phyloP scores from a whole-genome alignment of 1,140 invertebrate species.

The Atta cephalotes region DNA sequence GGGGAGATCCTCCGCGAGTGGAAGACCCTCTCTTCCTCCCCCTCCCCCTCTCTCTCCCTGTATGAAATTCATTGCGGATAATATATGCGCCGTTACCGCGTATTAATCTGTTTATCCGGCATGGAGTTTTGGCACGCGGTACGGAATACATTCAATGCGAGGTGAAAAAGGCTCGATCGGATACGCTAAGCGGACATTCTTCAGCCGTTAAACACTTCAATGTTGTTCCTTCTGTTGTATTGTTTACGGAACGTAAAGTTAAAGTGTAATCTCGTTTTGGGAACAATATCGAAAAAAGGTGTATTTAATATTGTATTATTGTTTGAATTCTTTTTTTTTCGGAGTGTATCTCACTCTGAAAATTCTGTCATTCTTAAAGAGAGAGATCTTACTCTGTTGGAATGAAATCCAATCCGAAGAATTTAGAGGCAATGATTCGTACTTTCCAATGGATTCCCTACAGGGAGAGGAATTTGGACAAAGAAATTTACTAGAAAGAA shows the following conservation, averaged over 20 bases:
- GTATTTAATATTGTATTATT: background rate
- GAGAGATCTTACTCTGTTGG: too few relatives aligned
- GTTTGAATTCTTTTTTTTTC: too few relatives aligned
- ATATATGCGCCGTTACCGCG: slow-evolving; percentile 60
- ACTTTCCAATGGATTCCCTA: background rate
- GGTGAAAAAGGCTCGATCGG: background rate
- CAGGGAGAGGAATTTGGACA: background rate
- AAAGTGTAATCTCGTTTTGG: background rate
- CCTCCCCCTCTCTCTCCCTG: background rate
- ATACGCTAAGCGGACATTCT: background rate
- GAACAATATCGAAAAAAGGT: background rate
- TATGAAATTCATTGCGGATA: slow-evolving; percentile 62
- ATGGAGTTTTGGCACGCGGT: slow-evolving; percentile 47
- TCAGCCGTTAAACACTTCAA: background rate
- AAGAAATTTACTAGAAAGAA: background rate
- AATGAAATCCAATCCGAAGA: too few relatives aligned
- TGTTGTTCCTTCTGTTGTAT: background rate
- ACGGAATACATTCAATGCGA: background rate
- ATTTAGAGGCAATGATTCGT: background rate
- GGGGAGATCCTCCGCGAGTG: slow-evolving; percentile 38
- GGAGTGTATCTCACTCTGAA: too few relatives aligned
- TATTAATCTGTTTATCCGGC: slow-evolving; percentile 65
- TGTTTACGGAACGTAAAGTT: background rate
- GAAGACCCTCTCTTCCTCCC: slow-evolving; percentile 12
- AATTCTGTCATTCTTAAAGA: too few relatives aligned